A percentile compares a stretch with the other conserved stretches of the same genome.
Conservation (phyloP, 2,797 vertebrate genomes). For the Trachops cirrhosus region DNA sequence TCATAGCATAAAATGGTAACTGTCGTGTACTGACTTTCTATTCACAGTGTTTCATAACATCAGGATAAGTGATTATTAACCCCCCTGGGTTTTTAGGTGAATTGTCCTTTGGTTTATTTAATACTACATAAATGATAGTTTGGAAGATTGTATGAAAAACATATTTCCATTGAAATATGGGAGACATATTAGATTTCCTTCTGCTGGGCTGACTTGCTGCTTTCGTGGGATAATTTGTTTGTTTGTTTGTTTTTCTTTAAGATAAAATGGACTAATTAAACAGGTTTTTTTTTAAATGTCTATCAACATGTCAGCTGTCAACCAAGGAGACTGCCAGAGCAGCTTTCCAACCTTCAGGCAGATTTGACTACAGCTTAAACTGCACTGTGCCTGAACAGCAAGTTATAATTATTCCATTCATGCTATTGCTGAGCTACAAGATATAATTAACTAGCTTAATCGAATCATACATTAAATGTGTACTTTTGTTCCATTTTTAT, state of each 20-base stretch:
- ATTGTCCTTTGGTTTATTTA: constrained; percentile 39
- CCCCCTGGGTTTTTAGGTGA: neutral
- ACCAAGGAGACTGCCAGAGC: constrained; percentile 4
- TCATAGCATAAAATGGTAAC: neutral
- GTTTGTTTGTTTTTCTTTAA: neutral
- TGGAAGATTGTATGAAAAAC: neutral
- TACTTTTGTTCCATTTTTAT: constrained; percentile 41
- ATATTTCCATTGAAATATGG: constrained; percentile 9
- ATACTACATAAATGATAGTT: constrained; percentile 1
- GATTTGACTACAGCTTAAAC: constrained; percentile 64
- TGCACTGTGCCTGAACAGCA: constrained; percentile 55
- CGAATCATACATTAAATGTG: constrained; percentile 73
- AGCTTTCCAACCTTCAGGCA: constrained; percentile 57
- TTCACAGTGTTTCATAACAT: neutral
- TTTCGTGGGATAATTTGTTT: neutral
- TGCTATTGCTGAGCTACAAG: constrained; percentile 65
- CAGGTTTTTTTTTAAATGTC: neutral
- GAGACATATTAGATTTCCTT: neutral
- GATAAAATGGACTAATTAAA: constrained; percentile 24
- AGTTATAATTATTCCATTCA: constrained; percentile 65
- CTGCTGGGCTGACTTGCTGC: accelerated
- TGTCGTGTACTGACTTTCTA: neutral
- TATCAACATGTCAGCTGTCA: constrained; percentile 60
- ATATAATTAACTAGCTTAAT: constrained; percentile 70
- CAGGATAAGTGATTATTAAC: constrained; percentile 30